A percentile compares a stretch with the other conserved stretches of the same genome.
Conservation (phyloP, 2,113 vertebrate genomes). For the Narcine bancroftii region DNA sequence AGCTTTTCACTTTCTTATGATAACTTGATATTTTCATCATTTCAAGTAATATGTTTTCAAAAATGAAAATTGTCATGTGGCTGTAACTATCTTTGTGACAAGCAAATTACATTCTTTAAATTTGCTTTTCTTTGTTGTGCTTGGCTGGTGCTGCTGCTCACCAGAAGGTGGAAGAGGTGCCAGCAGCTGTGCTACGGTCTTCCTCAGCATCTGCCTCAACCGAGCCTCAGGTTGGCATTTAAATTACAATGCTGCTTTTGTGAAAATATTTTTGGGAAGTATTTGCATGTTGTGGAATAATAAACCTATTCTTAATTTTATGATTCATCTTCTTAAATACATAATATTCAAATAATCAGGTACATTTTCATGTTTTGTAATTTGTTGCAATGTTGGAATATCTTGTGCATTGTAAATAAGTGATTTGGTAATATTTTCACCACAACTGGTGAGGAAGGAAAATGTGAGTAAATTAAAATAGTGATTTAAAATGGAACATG, state of each 20-base stretch:
- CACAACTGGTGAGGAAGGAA: neutral
- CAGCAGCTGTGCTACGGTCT: constrained; percentile 55
- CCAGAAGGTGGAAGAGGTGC: constrained; percentile 66
- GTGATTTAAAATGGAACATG: neutral
- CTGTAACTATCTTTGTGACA: neutral
- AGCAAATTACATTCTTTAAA: neutral
- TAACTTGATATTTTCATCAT: neutral
- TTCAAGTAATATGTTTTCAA: too few relatives aligned
- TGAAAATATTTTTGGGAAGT: neutral
- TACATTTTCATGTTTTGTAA: neutral
- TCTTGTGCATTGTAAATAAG: neutral
- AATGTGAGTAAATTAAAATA: neutral
- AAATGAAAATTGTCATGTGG: neutral
- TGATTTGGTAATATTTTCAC: constrained; percentile 7
- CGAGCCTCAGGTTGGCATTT: constrained; percentile 62
- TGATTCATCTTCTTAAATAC: neutral
- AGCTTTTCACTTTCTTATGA: neutral
- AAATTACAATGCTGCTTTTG: constrained; percentile 1
- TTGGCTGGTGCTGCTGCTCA: constrained; percentile 33
- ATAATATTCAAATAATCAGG: too few relatives aligned
- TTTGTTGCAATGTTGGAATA: too few relatives aligned
- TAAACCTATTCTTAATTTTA: neutral
- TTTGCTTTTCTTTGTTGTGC: constrained; percentile 21
- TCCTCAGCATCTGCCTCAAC: constrained; percentile 53
- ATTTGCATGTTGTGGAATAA: neutral